Percentiles rank a stretch among this genome's conserved stretches.
phyloP scores from a whole-genome alignment of 2,888 invertebrate genomes.

The Mimumesa dahlbomi region DNA sequence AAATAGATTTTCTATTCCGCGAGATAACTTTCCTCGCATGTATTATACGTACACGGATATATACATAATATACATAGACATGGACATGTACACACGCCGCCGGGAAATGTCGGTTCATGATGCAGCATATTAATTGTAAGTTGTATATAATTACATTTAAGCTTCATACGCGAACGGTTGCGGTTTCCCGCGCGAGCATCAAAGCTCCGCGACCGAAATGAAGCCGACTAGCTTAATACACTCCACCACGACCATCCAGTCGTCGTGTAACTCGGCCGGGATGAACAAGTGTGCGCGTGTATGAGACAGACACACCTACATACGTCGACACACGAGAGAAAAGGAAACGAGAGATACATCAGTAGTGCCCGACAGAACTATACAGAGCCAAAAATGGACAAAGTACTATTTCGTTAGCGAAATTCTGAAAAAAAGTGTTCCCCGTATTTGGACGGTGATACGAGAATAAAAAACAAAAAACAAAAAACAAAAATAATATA shows the following conservation, averaged over 20 bases:
- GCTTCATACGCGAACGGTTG: background rate
- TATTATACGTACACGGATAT: no score
- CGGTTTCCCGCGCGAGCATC: conserved; percentile 31
- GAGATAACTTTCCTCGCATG: no score
- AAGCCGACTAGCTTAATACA: conserved; percentile 45
- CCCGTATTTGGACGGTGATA: no score
- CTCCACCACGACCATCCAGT: conserved; percentile 33
- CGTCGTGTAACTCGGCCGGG: conserved; percentile 30
- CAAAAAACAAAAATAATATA: no score
- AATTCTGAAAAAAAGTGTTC: conserved; percentile 42
- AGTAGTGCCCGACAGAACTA: conserved; percentile 49
- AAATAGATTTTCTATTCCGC: no score
- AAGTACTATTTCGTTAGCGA: conserved; percentile 62
- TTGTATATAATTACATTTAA: no score
- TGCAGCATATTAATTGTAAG: no score
- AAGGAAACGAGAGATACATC: conserved; percentile 17
- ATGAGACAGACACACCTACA: conserved; percentile 28
- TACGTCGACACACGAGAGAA: conserved; percentile 28
- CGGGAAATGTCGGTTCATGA: no score
- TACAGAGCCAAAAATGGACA: conserved; percentile 61
- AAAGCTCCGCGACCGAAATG: conserved; percentile 30
- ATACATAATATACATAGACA: no score
- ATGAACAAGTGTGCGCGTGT: conserved; percentile 59
- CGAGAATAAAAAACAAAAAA: background rate
- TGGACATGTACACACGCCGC: no score